Evolutionary conservation across 2,113 vertebrate genomes (phyloP).

Genomic region (Phasianus colchicus): DNA sequence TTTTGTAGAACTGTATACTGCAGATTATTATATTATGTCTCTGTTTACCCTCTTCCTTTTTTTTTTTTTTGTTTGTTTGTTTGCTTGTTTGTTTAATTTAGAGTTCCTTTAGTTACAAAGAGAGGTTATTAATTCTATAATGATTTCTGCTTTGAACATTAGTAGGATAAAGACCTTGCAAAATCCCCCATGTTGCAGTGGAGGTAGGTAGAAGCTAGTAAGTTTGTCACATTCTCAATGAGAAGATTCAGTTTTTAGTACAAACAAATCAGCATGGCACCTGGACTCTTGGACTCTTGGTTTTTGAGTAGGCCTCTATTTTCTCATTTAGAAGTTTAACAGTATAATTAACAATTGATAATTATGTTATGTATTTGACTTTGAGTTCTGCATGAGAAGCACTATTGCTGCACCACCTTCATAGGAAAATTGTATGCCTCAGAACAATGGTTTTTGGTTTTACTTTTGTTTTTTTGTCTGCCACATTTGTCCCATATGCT

Average conservation of each 20-base stretch:
- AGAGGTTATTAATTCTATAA: not conserved
- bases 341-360: not conserved
- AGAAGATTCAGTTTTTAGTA: slow-evolving; percentile 33
- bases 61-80: not conserved
- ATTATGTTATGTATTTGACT: not conserved
- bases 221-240: not conserved
- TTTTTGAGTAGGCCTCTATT: not conserved
- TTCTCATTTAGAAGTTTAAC: not conserved
- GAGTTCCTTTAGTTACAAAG: not conserved
- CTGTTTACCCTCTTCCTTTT: not conserved
- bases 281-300: not conserved
- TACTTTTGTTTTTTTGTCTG: not conserved
- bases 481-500: not conserved
- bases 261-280: not conserved
- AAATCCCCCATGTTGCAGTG: not conserved
- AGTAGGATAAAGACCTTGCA: not conserved
- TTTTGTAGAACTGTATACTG: not conserved
- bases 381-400: not conserved
- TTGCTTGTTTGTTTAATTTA: not conserved
- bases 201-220: not conserved
- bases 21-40: not conserved
- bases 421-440: not conserved
- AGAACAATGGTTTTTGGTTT: not conserved
- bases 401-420: not conserved
- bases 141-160: not conserved